Conservation (phyloP, 2,113 vertebrate species). For the Amblyornis subalaris region DNA sequence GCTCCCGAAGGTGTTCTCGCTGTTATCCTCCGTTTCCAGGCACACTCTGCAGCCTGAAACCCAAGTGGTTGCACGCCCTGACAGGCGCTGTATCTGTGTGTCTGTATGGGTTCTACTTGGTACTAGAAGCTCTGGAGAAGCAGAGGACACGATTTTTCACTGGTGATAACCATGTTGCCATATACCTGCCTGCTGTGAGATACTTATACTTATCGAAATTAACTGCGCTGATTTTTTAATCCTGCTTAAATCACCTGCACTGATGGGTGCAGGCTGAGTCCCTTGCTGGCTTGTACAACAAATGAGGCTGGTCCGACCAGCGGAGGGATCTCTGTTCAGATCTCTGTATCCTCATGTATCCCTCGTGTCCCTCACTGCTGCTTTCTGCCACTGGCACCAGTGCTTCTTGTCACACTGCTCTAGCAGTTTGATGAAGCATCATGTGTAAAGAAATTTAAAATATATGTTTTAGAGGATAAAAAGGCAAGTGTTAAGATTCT, state of each 20-base stretch:
- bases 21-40: neutral
- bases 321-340: rapidly evolving
- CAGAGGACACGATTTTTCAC: neutral
- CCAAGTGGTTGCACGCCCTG: neutral
- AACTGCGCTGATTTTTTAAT: neutral
- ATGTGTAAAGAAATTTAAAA: neutral
- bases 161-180: neutral
- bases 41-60: neutral
- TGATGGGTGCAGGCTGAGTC: neutral
- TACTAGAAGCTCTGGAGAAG: neutral
- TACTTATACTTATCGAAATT: neutral
- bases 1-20: neutral
- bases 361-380: neutral
- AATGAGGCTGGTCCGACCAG: neutral
- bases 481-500: neutral
- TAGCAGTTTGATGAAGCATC: neutral
- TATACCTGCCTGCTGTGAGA: neutral
- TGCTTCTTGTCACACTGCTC: neutral
- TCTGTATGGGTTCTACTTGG: neutral
- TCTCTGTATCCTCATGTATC: neutral
- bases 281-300: neutral
- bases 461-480: neutral
- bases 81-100: neutral
- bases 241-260: neutral
- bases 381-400: neutral